Base-by-base conservation (phyloP, 2,797 vertebrate species). In the Lemur catta region DNA sequence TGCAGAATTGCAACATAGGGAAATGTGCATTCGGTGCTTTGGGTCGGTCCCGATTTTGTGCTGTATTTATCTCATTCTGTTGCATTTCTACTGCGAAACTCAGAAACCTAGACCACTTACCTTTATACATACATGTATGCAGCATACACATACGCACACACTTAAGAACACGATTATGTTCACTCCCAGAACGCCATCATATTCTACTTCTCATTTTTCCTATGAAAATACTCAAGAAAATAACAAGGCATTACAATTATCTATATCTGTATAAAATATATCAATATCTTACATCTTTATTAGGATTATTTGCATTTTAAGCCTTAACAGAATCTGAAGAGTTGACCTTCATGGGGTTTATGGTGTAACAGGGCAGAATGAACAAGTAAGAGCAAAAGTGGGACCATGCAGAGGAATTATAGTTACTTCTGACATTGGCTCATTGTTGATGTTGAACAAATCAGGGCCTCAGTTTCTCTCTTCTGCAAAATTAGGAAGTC, bases 1-100 rank as follows among this genome's bases (percentile, higher is more conserved):
- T 52, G 67, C 52, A 84, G 93, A 96, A 92, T 17, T 71, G 52
- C 63, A 94, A 93, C 94, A 63, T 14, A 74, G 38, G 24, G 30
- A 95, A 93, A 74, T 8, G 6, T 65, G 35, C 61, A 43, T 30
- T 71, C 28, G 50, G 12, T 33, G 26, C 35, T 88, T 78, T 22
- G 35, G 30, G 33, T 28, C 2, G 57, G 15, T n/a, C 20, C 24
- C 11, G 74, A 7, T 79, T 84, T 65, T n/a, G 50, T 41, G 57
- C 28, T 72, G 0, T 72, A 46, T 96, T 86, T 72, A 26, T 94
- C 11, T 38, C 1, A 48, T 3, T 92, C 55, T 65, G 61, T n/a
- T 93, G 3, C 1, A 48, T 86, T 35, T 91, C 33, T 71, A 13
- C 41, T 26, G 26, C 11, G 43, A 93, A 81, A 85, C 14, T 84